Base-by-base conservation (phyloP, 2,113 vertebrate genomes). In the Ochotona princeps region DNA sequence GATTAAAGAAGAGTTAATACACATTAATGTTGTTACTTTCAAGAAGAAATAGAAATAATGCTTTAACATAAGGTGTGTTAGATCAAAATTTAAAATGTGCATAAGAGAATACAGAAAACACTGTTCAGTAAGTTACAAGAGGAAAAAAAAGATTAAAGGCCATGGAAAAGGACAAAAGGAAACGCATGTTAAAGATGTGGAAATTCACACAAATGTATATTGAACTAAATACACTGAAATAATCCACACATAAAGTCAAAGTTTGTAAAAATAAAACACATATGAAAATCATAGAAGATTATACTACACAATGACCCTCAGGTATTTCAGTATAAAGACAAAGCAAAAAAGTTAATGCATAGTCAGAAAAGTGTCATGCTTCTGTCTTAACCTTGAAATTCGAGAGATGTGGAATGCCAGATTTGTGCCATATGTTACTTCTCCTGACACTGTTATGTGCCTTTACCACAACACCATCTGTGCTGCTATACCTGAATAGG, bases 391-490 rank as follows among this genome's bases (percentile, higher is more conserved):
- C 96, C 97, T 96, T 97, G 96, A 98, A 98, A 96, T 70, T 93
- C 83, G 82, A 89, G 78, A 94, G 96, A 96, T 8, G 87, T 88
- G 93, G 92, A 97, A 94, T 93, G 96, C 84, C 73, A 94, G 83
- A 90, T 97, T 94, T 94, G 96, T 91, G 94, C 92, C 95, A 97
- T 75, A 90, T 94, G 85, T 94, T 94, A 91, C 54, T 93, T 94
- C 89, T 92, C 88, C 91, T 97, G 97, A 97, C 98, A 98, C 95
- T 95, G 90, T 96, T 73, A 96, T 95, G 87, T 97, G 97, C 96
- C 94, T 28, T 80, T 94, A 96, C 97, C 96, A 94, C 95, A 97
- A 97, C 76, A 94, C 97, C 97, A 98, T 98, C 98, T 98, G 98
- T 96, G 97, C 97, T 93, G 90, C 94, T 89, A 89, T 96, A 98